Evolutionary conservation across 92 coral and sea anemone species (phyloP), one percentile per base, ranked within the genome.

Genomic region (Diadumene lineata): DNA sequence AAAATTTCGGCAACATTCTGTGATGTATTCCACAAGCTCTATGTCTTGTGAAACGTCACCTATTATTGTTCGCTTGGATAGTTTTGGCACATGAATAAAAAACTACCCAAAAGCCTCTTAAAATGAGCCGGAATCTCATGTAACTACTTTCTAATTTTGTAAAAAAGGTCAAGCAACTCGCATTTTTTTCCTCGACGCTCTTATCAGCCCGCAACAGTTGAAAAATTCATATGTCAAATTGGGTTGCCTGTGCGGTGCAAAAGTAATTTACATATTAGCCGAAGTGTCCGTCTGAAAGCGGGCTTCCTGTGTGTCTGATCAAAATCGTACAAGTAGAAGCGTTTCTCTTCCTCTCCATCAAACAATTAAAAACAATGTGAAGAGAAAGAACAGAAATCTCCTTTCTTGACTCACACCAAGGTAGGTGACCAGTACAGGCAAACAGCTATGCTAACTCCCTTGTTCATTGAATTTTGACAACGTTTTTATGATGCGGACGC

Each of bases 311-410:
- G 77, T 57, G 77, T 72, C 77, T 72, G 77, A 57, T 50, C 31
- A 51, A 55, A 66, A 31, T 56, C 63, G 75, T 34, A 61, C 53
- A 72, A 67, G 23, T 51, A 56, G 48, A 51, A 70, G 24, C 72
- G 62, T 69, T 50, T 64, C 44, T 43, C 78, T 56, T 62, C 61
- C 56, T 55, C 81, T 78, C 82, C 57, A 75, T 68, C 82, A 78
- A 78, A 78, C 75, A 78, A 78, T 73, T 53, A 78, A 56, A 50
- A 78, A 78, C 82, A 78, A 78, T 78, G 82, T 78, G 74, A 66
- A 72, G 27, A 38, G 82, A 67, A 66, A 53, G 75, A 32, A 30
- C 65, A 55, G 58, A 31, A 19, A 56, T 68, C 69, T 57, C 68
- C 55, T 44, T 78, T 69, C 60, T 43, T 55, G 43, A 68, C 38